Evolutionary conservation across 2,797 vertebrate genomes (phyloP).

Genomic region (Rhadinocentrus ornatus): DNA sequence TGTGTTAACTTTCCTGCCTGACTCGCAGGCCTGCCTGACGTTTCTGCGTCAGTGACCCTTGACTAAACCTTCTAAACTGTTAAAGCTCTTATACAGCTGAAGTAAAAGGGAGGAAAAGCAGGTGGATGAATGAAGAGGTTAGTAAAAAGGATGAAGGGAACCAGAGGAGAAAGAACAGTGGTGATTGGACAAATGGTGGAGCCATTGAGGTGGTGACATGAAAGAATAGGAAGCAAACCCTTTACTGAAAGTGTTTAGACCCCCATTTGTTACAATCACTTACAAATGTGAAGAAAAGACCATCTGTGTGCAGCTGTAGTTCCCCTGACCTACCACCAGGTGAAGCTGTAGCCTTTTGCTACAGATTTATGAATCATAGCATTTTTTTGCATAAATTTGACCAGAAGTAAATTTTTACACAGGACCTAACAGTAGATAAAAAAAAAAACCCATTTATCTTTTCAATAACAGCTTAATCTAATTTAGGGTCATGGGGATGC

Average conservation of each 20-base stretch:
- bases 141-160: not conserved
- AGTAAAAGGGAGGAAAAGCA: not conserved
- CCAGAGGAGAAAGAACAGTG: not conserved
- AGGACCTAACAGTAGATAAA: not conserved
- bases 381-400: no score
- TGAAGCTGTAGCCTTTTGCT: slow-evolving; percentile 49
- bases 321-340: slow-evolving; percentile 38
- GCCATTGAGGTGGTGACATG: slow-evolving; percentile 13
- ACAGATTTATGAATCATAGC: not conserved
- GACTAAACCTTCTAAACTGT: not conserved
- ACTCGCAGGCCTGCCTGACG: no score
- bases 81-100: not conserved
- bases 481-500: not conserved
- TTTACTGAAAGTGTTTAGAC: slow-evolving; percentile 23
- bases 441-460: not conserved
- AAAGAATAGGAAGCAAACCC: slow-evolving; percentile 26
- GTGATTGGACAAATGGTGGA: slow-evolving; percentile 18
- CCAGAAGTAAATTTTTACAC: no score
- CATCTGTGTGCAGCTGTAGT: slow-evolving; percentile 44
- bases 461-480: not conserved
- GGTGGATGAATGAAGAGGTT: not conserved
- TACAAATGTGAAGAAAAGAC: slow-evolving; percentile 38
- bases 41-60: slow-evolving; percentile 22
- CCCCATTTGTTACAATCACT: slow-evolving; percentile 27
- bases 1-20: slow-evolving; percentile 27